Evolutionary conservation across 2,888 invertebrate species (phyloP), one percentile per base, ranked within the genome.

Genomic region (Apoda limacodes): DNA sequence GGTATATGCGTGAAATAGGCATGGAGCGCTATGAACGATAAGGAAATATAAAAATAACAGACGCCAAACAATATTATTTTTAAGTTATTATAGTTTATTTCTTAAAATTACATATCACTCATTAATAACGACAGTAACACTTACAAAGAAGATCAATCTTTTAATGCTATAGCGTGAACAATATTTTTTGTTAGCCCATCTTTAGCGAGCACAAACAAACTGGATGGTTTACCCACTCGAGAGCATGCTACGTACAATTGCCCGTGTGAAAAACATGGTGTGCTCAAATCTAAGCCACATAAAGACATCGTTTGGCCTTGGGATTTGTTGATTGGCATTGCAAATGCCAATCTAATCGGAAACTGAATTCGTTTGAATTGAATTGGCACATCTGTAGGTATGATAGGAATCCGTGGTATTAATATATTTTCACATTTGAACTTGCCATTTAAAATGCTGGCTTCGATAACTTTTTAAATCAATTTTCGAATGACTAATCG

Each of bases 291-390:
- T 30, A 38, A 6, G 26, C 39, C 42, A 34, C 39, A 43, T 25
- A 45, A 42, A 21, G 44, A 45, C n/a, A 46, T 35, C 17, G 45
- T 43, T 46, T 62, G 59, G n/a, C 58, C 56, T 53, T 60, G 59
- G 30, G 56, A 49, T 34, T 60, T 60, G 45, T 60, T 60, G 27
- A 60, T 60, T 9, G 53, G 40, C 25, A 25, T 29, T 2, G 28
- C 31, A 10, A 26, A 34, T 25, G 37, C 31, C 19, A 37, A 28
- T 23, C 34, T 4, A 27, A 34, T 30, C 11, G 35, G 33, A 19
- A 39, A 29, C n/a, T 35, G 27, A 22, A 14, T 5, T 7, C 31
- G 28, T 37, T 34, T 31, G 4, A 37, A 34, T 25, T 29, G 21
- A 28, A 44, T 35, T 23, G 37, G 34, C 15, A 30, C 27, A 39